These are phyloP conservation scores for Agrochola macilenta DNA, from an alignment of 2,888 invertebrate species.

Conservation along the genomic window DNA sequence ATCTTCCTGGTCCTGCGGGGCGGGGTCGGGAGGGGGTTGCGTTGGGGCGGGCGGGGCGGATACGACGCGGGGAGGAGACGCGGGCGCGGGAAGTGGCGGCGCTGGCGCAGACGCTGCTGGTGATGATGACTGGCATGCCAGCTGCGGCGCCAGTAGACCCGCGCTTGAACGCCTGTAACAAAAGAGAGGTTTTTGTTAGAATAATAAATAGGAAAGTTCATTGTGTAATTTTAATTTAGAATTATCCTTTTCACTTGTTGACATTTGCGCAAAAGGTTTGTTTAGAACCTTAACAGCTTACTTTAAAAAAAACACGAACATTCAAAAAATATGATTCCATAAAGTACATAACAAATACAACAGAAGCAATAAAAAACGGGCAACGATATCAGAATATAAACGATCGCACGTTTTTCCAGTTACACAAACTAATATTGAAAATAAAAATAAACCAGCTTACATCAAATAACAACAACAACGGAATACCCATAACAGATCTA, in stretches of 20 bases:
- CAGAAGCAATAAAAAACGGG: neutral
- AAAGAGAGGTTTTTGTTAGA: constrained; percentile 53
- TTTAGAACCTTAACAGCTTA: neutral
- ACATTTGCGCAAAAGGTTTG: neutral
- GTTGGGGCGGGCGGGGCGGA: constrained; percentile 79
- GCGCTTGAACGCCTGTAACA: constrained; percentile 88
- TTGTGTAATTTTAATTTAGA: neutral
- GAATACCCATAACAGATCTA: constrained; percentile 52
- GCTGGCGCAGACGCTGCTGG: constrained; percentile 79
- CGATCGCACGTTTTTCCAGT: constrained; percentile 5
- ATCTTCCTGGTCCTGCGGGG: constrained; percentile 85
- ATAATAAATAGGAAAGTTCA: neutral
- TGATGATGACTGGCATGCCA: constrained; percentile 84
- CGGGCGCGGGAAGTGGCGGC: constrained; percentile 78
- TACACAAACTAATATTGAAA: constrained; percentile 14
- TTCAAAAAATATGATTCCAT: neutral
- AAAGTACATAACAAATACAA: neutral
- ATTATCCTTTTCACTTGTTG: neutral
- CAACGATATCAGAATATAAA: constrained; percentile 15
- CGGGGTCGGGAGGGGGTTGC: constrained; percentile 79
- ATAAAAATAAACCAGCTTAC: constrained; percentile 25
- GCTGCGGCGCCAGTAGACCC: constrained; percentile 85
- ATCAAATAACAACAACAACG: constrained; percentile 50
- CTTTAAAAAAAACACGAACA: neutral
- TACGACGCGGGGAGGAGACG: constrained; percentile 86